A percentile compares a stretch with the other conserved stretches of the same genome.
These are phyloP conservation scores for Laodelphax striatellus DNA, from an alignment of 1,140 invertebrate species.

Conservation along the genomic window DNA sequence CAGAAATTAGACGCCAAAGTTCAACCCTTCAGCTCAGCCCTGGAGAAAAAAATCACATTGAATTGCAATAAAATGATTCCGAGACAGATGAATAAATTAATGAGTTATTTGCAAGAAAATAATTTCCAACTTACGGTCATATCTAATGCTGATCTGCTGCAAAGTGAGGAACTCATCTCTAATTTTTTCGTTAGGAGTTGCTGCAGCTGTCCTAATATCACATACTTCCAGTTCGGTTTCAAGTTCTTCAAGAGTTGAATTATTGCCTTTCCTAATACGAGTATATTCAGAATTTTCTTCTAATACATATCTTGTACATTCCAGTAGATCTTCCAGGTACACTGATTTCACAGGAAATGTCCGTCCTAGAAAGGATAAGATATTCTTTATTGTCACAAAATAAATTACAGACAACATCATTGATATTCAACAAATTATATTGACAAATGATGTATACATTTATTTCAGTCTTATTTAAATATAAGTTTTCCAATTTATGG, in stretches of 20 bases:
- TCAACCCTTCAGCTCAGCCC: too few relatives aligned
- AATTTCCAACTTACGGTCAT: slow-evolving; percentile 31
- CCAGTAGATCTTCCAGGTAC: slow-evolving; percentile 65
- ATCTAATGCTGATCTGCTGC: slow-evolving; percentile 45
- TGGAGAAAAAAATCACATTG: too few relatives aligned
- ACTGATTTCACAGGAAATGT: slow-evolving; percentile 72
- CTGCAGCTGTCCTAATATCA: slow-evolving; percentile 37
- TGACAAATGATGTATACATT: too few relatives aligned
- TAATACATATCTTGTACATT: slow-evolving; percentile 50
- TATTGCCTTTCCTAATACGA: slow-evolving; percentile 36
- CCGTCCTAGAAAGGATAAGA: slow-evolving; percentile 29
- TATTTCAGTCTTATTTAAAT: too few relatives aligned
- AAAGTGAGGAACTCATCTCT: slow-evolving; percentile 56
- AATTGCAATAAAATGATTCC: too few relatives aligned
- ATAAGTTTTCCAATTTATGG: too few relatives aligned
- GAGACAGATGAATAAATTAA: too few relatives aligned
- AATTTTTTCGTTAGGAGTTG: slow-evolving; percentile 42
- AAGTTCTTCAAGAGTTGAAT: slow-evolving; percentile 33
- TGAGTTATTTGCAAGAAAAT: too few relatives aligned
- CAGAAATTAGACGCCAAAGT: too few relatives aligned
- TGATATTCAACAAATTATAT: too few relatives aligned
- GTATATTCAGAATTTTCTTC: slow-evolving; percentile 50
- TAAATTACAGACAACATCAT: too few relatives aligned
- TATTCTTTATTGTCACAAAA: too few relatives aligned
- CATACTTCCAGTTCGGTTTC: slow-evolving; percentile 46